Evolutionary conservation across 2,113 vertebrate genomes (phyloP).

Genomic region (Silurus meridionalis): DNA sequence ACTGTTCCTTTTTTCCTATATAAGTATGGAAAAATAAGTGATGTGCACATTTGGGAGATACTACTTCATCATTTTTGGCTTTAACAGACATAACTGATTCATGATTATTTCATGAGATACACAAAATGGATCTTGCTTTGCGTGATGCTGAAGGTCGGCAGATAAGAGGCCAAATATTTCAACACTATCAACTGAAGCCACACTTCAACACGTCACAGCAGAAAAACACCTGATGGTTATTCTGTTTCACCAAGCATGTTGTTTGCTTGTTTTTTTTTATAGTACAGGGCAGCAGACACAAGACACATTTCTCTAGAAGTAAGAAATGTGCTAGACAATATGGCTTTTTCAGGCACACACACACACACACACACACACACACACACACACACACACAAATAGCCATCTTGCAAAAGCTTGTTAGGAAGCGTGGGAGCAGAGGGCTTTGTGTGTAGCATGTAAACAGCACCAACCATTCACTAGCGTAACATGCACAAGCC

Average conservation of each 20-base stretch:
- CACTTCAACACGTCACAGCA: conserved; percentile 8
- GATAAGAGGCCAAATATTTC: conserved; percentile 28
- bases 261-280: neutral
- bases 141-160: neutral
- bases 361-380: neutral
- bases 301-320: conserved; percentile 19
- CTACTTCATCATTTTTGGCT: neutral
- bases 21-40: neutral
- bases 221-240: neutral
- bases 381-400: neutral
- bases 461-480: conserved; percentile 40
- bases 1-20: neutral
- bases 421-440: conserved; percentile 38
- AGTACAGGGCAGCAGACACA: conserved; percentile 15
- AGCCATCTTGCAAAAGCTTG: conserved; percentile 41
- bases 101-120: neutral
- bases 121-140: neutral
- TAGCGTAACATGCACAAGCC: conserved; percentile 23
- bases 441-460: conserved; percentile 47
- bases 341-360: conserved; percentile 38
- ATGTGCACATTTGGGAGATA: neutral
- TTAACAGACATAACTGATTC: neutral
- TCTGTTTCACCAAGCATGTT: conserved; percentile 14
- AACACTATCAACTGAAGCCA: neutral
- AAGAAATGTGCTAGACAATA: conserved; percentile 27